phyloP scores from a whole-genome alignment of 2,888 invertebrate species.

The Agrochola lychnidis region DNA sequence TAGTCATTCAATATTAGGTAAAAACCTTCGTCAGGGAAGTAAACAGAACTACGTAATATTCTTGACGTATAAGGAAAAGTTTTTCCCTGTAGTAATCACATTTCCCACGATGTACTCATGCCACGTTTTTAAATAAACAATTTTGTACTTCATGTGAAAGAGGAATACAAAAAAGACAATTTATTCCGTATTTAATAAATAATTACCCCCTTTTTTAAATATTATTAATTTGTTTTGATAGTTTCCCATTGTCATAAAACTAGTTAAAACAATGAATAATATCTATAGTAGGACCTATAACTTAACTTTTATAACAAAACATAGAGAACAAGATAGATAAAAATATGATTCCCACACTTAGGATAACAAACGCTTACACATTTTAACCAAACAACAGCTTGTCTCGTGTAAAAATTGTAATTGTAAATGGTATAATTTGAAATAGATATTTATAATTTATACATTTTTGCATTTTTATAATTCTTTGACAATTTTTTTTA shows the following conservation, averaged over 20 bases:
- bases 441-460: no score
- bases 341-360: slow-evolving; percentile 3
- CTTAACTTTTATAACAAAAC: neutral
- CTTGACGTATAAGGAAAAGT: slow-evolving; percentile 4
- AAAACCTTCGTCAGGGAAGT: neutral
- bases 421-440: no score
- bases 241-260: slow-evolving; percentile 25
- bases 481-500: no score
- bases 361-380: neutral
- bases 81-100: neutral
- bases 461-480: no score
- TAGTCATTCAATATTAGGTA: neutral
- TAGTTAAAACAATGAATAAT: slow-evolving; percentile 12
- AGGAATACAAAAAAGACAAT: slow-evolving; percentile 25
- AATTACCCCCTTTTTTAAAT: slow-evolving; percentile 1
- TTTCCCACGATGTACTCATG: neutral
- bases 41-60: neutral
- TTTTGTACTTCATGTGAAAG: neutral
- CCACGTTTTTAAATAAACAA: neutral
- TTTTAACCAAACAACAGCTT: neutral
- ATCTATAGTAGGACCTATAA: neutral
- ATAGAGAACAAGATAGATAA: neutral
- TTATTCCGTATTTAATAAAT: slow-evolving; percentile 5
- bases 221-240: slow-evolving; percentile 3
- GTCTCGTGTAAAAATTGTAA: slow-evolving; percentile 5